A percentile compares a stretch with the other conserved stretches of the same genome.
These are phyloP conservation scores for Portevinia maculata DNA, from an alignment of 2,888 invertebrate genomes.

Conservation along the genomic window DNA sequence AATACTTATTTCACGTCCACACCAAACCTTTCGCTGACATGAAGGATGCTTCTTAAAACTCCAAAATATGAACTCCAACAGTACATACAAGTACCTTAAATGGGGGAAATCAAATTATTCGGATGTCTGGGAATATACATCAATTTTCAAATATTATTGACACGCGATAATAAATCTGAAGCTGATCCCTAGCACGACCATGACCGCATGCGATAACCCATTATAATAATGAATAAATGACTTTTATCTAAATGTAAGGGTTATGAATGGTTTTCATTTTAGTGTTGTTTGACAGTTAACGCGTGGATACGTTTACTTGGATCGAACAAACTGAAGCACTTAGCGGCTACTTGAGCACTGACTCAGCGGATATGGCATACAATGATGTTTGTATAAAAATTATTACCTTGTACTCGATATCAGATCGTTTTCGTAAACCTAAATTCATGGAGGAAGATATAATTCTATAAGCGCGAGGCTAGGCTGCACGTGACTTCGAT, in stretches of 20 bases:
- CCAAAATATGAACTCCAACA: no score
- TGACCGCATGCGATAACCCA: slow-evolving; percentile 39
- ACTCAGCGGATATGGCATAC: slow-evolving; percentile 62
- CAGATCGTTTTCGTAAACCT: slow-evolving; percentile 25
- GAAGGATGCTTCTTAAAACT: no score
- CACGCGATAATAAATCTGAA: slow-evolving; percentile 51
- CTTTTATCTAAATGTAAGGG: slow-evolving; percentile 17
- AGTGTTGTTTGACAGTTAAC: slow-evolving; percentile 45
- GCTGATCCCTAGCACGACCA: slow-evolving; percentile 51
- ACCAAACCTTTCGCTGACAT: no score
- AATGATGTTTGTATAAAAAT: slow-evolving; percentile 36
- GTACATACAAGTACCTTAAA: no score
- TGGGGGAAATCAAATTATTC: no score
- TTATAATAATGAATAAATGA: slow-evolving; percentile 38
- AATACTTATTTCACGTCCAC: no score
- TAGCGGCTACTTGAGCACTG: slow-evolving; percentile 41
- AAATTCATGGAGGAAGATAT: slow-evolving; percentile 11
- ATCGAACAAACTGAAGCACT: slow-evolving; percentile 45
- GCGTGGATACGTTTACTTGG: slow-evolving; percentile 51
- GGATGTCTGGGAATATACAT: no score
- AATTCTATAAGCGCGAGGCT: slow-evolving; percentile 3
- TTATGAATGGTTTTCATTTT: slow-evolving; percentile 66
- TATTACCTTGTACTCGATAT: slow-evolving; percentile 14
- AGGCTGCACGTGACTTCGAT: slow-evolving; percentile 58
- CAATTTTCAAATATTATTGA: slow-evolving; percentile 48